A percentile compares a stretch with the other conserved stretches of the same genome.
Conservation (phyloP, 2,888 invertebrate species). For the Nysson spinosus region DNA sequence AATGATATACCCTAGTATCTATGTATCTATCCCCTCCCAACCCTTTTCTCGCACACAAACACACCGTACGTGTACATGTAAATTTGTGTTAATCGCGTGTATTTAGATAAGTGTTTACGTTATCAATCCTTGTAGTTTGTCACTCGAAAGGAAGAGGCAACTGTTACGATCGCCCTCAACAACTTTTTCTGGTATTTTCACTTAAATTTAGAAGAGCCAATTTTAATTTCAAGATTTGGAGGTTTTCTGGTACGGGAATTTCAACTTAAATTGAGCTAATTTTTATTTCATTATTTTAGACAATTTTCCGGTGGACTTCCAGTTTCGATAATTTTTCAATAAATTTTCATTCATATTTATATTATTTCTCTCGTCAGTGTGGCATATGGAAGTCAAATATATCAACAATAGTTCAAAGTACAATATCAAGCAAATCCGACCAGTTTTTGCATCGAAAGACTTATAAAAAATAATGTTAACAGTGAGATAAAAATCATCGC, state of each 20-base stretch:
- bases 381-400: conserved; percentile 2
- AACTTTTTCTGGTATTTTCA: no score
- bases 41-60: no score
- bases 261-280: neutral
- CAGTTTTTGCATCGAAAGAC: no score
- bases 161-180: conserved; percentile 31
- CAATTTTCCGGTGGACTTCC: neutral
- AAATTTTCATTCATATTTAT: neutral
- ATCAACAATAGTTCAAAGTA: neutral
- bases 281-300: neutral
- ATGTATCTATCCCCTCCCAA: no score
- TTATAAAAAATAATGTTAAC: no score
- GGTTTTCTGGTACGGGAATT: neutral
- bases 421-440: neutral
- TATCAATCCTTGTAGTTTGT: neutral
- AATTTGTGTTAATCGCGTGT: conserved; percentile 8
- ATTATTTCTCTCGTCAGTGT: neutral
- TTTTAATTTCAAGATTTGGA: neutral
- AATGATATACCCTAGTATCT: conserved; percentile 30
- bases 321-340: neutral
- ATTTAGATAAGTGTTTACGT: neutral
- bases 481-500: no score
- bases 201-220: no score
- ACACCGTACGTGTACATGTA: neutral
- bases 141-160: conserved; percentile 36